These are phyloP conservation scores for Gymnobelideus leadbeateri DNA, from an alignment of 2,113 vertebrate genomes.

Conservation along the genomic window DNA sequence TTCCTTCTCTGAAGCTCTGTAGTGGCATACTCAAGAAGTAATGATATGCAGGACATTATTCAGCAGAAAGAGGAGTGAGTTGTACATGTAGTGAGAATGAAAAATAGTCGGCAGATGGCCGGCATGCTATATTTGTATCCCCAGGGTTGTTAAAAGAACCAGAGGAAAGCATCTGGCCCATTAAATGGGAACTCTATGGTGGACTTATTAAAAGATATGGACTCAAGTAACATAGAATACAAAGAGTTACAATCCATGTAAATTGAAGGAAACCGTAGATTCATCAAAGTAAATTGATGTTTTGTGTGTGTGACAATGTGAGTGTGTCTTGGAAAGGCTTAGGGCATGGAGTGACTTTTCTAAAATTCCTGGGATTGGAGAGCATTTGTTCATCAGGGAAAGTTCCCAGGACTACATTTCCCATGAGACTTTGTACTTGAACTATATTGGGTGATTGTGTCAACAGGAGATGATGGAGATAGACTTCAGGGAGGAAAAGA, in stretches of 20 bases:
- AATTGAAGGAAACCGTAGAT: not conserved
- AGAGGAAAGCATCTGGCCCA: not conserved
- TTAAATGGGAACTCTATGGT: not conserved
- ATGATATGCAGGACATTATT: not conserved
- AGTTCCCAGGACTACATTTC: not conserved
- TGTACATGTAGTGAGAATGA: not conserved
- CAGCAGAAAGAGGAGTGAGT: not conserved
- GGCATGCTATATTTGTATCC: not conserved
- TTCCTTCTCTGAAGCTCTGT: not conserved
- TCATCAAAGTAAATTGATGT: not conserved
- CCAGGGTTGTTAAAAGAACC: not conserved
- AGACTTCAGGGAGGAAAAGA: not conserved
- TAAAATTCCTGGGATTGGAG: not conserved
- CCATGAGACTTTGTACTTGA: not conserved
- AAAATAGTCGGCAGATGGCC: not conserved
- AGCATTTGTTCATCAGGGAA: not conserved
- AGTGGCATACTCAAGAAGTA: not conserved
- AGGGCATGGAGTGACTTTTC: not conserved
- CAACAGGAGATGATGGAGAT: not conserved
- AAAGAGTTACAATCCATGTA: not conserved
- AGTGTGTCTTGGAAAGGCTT: not conserved
- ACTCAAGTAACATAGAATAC: not conserved
- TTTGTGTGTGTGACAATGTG: not conserved
- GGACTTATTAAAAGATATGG: not conserved
- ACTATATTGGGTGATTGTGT: not conserved